A percentile compares a stretch with the other conserved stretches of the same genome.
Evolutionary conservation across 2,888 invertebrate species (phyloP).

Genomic region (Phortica okadai): DNA sequence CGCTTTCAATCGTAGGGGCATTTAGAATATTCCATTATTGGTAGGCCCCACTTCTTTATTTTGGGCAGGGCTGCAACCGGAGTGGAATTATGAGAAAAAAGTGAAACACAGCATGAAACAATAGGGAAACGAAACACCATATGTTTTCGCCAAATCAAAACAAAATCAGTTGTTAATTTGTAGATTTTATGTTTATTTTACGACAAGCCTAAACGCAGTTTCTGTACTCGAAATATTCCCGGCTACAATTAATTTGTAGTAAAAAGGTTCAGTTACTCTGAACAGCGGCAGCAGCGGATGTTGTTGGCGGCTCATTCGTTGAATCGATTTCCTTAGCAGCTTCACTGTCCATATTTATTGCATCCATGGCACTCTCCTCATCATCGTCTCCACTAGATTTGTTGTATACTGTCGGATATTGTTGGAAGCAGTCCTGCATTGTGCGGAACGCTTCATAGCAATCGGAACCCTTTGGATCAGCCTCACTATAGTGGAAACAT

Average conservation of each 20-base stretch:
- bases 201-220: background rate
- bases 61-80: constrained; percentile 35
- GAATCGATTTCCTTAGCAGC: constrained; percentile 51
- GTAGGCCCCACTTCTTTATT: constrained; percentile 33
- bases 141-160: background rate
- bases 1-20: too few species aligned
- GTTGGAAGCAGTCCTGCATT: constrained; percentile 94
- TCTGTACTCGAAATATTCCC: constrained; percentile 30
- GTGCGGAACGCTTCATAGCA: constrained; percentile 92
- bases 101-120: background rate
- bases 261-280: background rate
- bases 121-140: background rate
- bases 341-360: constrained; percentile 59
- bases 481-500: constrained; percentile 94
- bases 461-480: constrained; percentile 94
- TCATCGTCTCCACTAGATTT: constrained; percentile 83
- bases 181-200: background rate
- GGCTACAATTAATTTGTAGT: constrained; percentile 26
- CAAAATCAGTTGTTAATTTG: background rate
- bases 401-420: constrained; percentile 91
- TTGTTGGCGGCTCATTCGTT: constrained; percentile 42
- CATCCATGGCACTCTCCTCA: constrained; percentile 73
- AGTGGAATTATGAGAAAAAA: background rate
- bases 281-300: constrained; percentile 26
- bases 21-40: background rate